phyloP scores from a whole-genome alignment of 2,888 invertebrate genomes.

The Diachrysia chrysitis region DNA sequence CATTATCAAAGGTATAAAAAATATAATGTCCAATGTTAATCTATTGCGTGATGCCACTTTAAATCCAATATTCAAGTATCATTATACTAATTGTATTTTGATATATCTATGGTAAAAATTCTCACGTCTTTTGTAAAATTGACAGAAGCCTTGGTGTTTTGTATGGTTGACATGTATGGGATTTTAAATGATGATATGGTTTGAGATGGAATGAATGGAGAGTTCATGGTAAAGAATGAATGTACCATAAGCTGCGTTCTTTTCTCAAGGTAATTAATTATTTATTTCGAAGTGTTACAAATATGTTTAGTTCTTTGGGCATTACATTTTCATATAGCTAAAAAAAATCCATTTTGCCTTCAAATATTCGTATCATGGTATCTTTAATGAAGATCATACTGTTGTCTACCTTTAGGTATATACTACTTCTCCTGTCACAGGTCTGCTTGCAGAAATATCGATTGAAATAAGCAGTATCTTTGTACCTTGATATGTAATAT shows the following conservation, averaged over 20 bases:
- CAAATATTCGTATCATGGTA: too few species aligned
- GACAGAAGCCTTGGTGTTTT: conserved; percentile 13
- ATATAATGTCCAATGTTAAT: not conserved
- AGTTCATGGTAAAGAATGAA: conserved; percentile 6
- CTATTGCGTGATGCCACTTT: conserved; percentile 2
- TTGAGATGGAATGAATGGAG: not conserved
- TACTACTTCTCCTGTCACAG: too few species aligned
- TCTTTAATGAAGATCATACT: too few species aligned
- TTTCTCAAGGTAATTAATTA: too few species aligned
- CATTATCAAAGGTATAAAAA: not conserved
- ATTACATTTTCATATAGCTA: too few species aligned
- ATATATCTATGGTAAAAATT: conserved; percentile 15
- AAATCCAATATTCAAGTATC: not conserved
- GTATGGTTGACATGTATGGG: conserved; percentile 9
- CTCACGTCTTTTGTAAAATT: conserved; percentile 5
- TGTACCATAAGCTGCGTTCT: not conserved
- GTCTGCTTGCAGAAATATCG: too few species aligned
- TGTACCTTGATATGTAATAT: too few species aligned
- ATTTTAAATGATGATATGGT: conserved; percentile 17
- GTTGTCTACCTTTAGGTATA: too few species aligned
- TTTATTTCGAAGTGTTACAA: not conserved
- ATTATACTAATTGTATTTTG: not conserved
- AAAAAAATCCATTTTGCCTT: too few species aligned
- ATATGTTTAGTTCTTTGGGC: too few species aligned
- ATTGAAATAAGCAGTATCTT: too few species aligned